phyloP scores from a whole-genome alignment of 2,797 vertebrate genomes.

The Cercopithecus neglectus region DNA sequence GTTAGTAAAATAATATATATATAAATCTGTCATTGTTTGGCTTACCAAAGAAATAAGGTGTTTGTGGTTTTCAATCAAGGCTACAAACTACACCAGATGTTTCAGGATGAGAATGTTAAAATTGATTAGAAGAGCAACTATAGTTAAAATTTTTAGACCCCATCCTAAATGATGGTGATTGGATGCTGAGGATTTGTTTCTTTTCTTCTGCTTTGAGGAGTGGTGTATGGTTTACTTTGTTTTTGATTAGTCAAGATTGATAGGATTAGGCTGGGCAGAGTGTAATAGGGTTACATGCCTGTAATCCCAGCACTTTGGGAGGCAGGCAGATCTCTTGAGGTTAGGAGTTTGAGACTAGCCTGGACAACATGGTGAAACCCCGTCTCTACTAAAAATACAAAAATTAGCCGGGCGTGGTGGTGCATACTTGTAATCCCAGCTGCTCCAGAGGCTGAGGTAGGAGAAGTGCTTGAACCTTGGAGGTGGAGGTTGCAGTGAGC shows the following conservation, averaged over 20 bases:
- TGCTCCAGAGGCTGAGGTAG: background rate
- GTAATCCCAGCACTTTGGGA: background rate
- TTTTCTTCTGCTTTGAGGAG: conserved; percentile 5
- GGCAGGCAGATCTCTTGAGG: background rate
- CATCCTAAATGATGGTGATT: background rate
- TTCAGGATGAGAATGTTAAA: conserved; percentile 13
- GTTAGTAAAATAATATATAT: background rate
- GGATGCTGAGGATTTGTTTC: background rate
- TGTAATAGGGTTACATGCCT: background rate
- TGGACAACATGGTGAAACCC: background rate
- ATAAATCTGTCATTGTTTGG: conserved; percentile 5
- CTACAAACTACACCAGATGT: background rate
- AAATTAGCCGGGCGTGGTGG: background rate
- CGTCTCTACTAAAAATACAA: background rate
- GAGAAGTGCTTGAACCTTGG: background rate
- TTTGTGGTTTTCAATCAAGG: background rate
- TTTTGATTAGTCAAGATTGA: background rate
- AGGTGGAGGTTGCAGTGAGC: background rate
- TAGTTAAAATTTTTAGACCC: background rate
- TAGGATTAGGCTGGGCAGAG: background rate
- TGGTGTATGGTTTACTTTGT: background rate
- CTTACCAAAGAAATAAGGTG: background rate
- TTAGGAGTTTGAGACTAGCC: background rate
- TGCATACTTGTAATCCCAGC: background rate
- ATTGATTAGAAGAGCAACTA: background rate